These are phyloP conservation scores for Scaptodrosophila latifasciaeformis DNA, from an alignment of 2,888 invertebrate species.

Conservation along the genomic window DNA sequence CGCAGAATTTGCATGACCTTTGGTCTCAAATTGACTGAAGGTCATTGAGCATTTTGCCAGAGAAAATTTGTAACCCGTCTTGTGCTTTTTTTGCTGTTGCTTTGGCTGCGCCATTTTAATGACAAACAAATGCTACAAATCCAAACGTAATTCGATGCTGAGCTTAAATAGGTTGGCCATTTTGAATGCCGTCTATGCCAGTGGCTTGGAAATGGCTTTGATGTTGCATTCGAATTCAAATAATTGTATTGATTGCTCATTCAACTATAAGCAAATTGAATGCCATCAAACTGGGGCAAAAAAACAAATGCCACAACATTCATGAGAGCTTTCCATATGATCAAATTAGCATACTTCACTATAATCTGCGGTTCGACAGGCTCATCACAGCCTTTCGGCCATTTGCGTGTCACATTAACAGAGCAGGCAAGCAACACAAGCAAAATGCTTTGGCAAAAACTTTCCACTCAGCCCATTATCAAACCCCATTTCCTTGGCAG, in stretches of 20 bases:
- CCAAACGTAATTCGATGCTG: background rate
- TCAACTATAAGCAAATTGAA: conserved; percentile 16
- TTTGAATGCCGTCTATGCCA: conserved; percentile 28
- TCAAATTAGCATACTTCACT: conserved; percentile 26
- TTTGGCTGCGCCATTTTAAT: background rate
- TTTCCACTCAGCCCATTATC: background rate
- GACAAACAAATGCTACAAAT: background rate
- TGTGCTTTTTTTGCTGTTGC: background rate
- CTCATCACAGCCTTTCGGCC: background rate
- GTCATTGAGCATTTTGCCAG: background rate
- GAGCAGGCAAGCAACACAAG: background rate
- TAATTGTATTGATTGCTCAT: conserved; percentile 9
- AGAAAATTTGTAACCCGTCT: background rate
- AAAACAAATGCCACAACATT: no score
- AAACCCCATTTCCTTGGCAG: no score
- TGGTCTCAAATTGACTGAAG: conserved; percentile 4
- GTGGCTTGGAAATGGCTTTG: conserved; percentile 27
- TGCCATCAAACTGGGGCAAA: no score
- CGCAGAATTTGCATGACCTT: conserved; percentile 8
- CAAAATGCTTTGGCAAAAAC: background rate
- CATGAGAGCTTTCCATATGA: no score
- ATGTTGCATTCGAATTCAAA: conserved; percentile 21
- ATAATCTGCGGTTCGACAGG: no score
- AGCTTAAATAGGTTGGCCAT: background rate
- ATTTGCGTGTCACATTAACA: background rate